These are phyloP conservation scores for Chouioia cunea DNA, from an alignment of 2,888 invertebrate genomes.

Conservation along the genomic window DNA sequence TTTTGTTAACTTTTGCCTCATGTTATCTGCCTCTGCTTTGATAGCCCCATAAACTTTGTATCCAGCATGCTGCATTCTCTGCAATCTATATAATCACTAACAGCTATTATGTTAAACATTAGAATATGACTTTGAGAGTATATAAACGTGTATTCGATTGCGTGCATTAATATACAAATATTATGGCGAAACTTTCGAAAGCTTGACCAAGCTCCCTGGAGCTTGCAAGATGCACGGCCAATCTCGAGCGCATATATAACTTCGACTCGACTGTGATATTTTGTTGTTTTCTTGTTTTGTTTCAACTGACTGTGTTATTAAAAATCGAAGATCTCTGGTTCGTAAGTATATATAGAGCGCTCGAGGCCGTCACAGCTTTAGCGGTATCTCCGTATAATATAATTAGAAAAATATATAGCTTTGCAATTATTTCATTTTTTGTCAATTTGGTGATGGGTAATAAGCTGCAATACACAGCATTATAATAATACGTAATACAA, in stretches of 20 bases:
- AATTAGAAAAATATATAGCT: constrained; percentile 8
- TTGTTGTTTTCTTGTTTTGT: too few relatives aligned
- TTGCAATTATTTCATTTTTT: constrained; percentile 1
- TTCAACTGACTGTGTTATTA: too few relatives aligned
- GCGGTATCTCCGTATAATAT: background rate
- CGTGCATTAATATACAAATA: too few relatives aligned
- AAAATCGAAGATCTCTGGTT: too few relatives aligned
- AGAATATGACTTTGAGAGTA: constrained; percentile 2
- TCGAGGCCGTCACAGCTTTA: background rate
- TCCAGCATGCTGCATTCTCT: constrained; percentile 32
- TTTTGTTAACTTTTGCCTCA: background rate
- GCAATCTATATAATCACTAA: constrained; percentile 25
- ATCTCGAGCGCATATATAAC: too few relatives aligned
- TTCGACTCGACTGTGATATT: too few relatives aligned
- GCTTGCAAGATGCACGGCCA: too few relatives aligned
- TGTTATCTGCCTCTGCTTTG: constrained; percentile 28
- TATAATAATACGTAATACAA: constrained; percentile 13
- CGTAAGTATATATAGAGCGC: background rate
- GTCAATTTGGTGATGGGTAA: constrained; percentile 2
- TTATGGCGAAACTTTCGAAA: too few relatives aligned
- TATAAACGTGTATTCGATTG: too few relatives aligned
- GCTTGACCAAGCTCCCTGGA: too few relatives aligned
- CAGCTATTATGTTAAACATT: constrained; percentile 15
- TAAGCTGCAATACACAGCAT: background rate
- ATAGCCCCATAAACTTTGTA: constrained; percentile 20